These are phyloP conservation scores for Diorhabda elongata DNA, from an alignment of 1,140 invertebrate genomes.

Conservation along the genomic window DNA sequence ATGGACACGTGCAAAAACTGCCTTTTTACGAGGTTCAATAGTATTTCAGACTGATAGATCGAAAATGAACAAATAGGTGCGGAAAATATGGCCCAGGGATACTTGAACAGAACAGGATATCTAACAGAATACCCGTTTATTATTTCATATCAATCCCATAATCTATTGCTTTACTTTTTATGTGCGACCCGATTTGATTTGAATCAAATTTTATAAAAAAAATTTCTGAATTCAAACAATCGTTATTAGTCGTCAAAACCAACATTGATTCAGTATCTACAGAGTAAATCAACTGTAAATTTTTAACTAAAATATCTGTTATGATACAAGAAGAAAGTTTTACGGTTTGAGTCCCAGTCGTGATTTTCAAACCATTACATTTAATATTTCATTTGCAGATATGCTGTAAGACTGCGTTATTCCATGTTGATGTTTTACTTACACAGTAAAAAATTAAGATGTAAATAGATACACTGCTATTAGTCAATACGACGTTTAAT, in stretches of 20 bases:
- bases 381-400: not conserved
- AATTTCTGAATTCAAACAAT: not conserved
- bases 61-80: no score
- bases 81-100: no score
- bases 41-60: no score
- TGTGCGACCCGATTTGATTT: no score
- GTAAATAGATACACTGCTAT: no score
- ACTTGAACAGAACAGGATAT: no score
- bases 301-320: not conserved
- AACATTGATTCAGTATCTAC: not conserved
- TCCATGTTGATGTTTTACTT: not conserved
- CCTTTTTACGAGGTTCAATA: no score
- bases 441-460: not conserved
- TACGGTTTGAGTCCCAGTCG: not conserved
- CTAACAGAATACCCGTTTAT: no score
- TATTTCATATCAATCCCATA: no score
- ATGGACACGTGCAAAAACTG: no score
- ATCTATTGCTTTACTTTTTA: no score
- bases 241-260: not conserved
- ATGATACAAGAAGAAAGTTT: not conserved
- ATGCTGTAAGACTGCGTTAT: not conserved
- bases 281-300: conserved; percentile 3
- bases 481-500: no score
- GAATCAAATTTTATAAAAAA: not conserved
- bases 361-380: not conserved